phyloP scores from a whole-genome alignment of 2,888 invertebrate species.

The Leptinotarsa peninsularis region DNA sequence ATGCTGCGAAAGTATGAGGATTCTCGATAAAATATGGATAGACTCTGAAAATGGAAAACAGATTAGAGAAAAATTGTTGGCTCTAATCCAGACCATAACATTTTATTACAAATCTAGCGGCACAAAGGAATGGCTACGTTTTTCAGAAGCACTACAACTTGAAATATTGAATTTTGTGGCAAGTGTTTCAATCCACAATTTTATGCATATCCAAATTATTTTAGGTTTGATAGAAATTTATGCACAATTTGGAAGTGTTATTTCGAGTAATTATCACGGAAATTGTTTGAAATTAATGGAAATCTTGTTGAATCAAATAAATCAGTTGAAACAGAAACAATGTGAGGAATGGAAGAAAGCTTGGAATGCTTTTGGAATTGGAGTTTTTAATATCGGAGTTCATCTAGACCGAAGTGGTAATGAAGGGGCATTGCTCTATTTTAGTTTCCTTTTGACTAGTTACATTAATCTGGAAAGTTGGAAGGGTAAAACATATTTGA shows the following conservation, averaged over 20 bases:
- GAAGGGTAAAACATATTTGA: slow-evolving; percentile 27
- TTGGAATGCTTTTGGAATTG: slow-evolving; percentile 43
- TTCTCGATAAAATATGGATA: slow-evolving; percentile 21
- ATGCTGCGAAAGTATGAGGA: slow-evolving; percentile 28
- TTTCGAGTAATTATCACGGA: slow-evolving; percentile 27
- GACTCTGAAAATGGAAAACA: slow-evolving; percentile 19
- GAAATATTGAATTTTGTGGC: slow-evolving; percentile 31
- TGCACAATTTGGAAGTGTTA: slow-evolving; percentile 25
- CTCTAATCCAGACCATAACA: slow-evolving; percentile 26
- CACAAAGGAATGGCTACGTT: slow-evolving; percentile 29
- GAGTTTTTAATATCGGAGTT: slow-evolving; percentile 49
- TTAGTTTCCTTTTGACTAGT: slow-evolving; percentile 37
- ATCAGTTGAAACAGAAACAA: slow-evolving; percentile 40
- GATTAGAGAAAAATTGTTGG: slow-evolving; percentile 30
- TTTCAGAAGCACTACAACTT: slow-evolving; percentile 29
- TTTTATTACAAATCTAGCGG: slow-evolving; percentile 34
- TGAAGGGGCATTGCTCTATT: slow-evolving; percentile 32
- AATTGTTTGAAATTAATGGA: slow-evolving; percentile 33
- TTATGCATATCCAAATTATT: slow-evolving; percentile 13
- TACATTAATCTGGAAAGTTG: slow-evolving; percentile 42
- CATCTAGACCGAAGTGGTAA: slow-evolving; percentile 37
- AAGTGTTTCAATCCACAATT: slow-evolving; percentile 10
- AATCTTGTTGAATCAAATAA: slow-evolving; percentile 43
- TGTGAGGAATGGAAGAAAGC: slow-evolving; percentile 45
- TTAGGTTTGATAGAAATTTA: slow-evolving; percentile 27